phyloP scores from a whole-genome alignment of 1,140 invertebrate genomes.

The Apis cerana region DNA sequence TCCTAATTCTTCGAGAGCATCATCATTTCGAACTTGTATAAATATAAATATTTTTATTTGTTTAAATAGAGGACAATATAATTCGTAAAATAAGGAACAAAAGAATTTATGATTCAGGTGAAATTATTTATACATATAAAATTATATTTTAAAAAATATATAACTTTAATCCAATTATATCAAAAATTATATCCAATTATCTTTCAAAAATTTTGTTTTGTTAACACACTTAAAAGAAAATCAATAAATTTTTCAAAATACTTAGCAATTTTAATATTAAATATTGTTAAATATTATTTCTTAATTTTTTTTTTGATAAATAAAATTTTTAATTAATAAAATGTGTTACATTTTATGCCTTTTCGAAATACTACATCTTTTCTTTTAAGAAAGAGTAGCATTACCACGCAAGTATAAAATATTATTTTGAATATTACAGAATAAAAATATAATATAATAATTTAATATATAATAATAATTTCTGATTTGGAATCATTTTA shows the following conservation, averaged over 20 bases:
- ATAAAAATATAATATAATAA: slow-evolving; percentile 9
- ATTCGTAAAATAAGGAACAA: not conserved
- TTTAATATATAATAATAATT: too few species aligned
- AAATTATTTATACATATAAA: not conserved
- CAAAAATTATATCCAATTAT: not conserved
- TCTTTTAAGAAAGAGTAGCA: slow-evolving; percentile 6
- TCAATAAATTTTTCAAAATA: not conserved
- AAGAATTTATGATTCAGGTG: not conserved
- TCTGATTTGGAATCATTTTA: not conserved
- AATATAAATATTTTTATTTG: too few species aligned
- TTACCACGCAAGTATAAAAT: slow-evolving; percentile 10
- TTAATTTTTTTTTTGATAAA: not conserved
- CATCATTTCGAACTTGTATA: not conserved
- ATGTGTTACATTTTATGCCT: not conserved
- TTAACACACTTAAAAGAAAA: not conserved
- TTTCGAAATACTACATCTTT: slow-evolving; percentile 11
- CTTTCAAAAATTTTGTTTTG: not conserved
- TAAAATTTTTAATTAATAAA: not conserved
- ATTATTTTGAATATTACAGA: slow-evolving; percentile 26
- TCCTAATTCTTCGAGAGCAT: not conserved
- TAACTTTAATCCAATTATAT: not conserved
- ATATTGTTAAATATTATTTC: not conserved
- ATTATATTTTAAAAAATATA: not conserved
- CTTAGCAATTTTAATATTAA: not conserved
- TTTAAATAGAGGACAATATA: not conserved